Evolutionary conservation across 2,113 vertebrate species (phyloP).

Genomic region (Pachyramphus minor): DNA sequence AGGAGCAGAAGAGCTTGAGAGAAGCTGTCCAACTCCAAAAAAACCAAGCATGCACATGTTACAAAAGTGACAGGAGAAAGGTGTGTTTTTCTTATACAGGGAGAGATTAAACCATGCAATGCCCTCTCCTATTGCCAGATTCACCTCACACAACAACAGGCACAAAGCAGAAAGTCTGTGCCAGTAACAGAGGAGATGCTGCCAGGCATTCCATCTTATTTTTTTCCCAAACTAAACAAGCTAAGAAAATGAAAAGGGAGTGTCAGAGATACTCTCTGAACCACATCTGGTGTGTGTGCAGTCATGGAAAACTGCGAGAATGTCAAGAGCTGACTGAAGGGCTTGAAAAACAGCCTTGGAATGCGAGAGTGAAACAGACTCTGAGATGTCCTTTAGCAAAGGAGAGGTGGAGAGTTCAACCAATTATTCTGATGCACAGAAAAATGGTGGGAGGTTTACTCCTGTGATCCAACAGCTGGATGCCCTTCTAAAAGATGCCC

Average conservation of each 20-base stretch:
- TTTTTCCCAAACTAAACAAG: not conserved
- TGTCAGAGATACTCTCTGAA: not conserved
- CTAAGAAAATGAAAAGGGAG: not conserved
- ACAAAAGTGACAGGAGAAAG: not conserved
- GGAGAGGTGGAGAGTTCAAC: not conserved
- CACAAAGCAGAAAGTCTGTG: not conserved
- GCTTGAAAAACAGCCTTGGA: not conserved
- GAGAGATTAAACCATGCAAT: not conserved
- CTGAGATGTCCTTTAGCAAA: not conserved
- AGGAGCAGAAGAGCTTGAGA: not conserved
- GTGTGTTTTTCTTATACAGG: not conserved
- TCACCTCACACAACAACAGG: not conserved
- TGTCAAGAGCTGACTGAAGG: not conserved
- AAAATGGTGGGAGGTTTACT: not conserved
- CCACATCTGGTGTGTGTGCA: not conserved
- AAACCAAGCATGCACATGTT: accelerated
- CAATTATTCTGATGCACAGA: not conserved
- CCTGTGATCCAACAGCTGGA: not conserved
- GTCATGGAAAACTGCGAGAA: not conserved
- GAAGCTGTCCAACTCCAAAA: not conserved
- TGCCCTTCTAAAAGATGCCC: not conserved
- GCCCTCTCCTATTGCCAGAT: not conserved
- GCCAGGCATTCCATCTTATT: not conserved
- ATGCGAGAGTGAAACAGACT: not conserved
- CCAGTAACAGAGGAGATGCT: not conserved